phyloP scores from a whole-genome alignment of 2,797 vertebrate genomes.

The Bufotes viridis region DNA sequence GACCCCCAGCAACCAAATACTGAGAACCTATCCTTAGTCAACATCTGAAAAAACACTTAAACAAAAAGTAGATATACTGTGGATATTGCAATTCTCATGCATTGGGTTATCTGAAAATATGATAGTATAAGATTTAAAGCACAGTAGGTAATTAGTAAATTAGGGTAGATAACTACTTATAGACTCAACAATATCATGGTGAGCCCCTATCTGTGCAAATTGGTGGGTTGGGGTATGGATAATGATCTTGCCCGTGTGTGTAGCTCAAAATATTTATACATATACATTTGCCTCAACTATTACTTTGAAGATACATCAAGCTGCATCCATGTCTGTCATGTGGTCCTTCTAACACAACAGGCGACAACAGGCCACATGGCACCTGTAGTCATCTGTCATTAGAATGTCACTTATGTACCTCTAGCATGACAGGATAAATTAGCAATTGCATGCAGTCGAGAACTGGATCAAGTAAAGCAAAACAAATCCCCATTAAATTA shows the following conservation, averaged over 20 bases:
- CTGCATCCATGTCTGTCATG: neutral
- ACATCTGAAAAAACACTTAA: too few relatives aligned
- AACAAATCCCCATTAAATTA: neutral
- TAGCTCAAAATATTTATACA: neutral
- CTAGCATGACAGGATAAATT: neutral
- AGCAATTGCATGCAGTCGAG: neutral
- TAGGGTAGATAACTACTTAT: neutral
- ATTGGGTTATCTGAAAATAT: too few relatives aligned
- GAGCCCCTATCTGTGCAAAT: neutral
- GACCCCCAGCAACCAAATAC: too few relatives aligned
- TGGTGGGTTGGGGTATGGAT: neutral
- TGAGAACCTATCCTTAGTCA: too few relatives aligned
- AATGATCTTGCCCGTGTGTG: neutral
- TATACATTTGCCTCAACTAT: neutral
- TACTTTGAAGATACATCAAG: neutral
- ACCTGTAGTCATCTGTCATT: conserved; percentile 5
- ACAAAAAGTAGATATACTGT: too few relatives aligned
- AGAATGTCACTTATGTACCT: neutral
- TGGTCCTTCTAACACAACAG: neutral
- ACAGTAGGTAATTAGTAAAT: neutral
- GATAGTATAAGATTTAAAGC: neutral
- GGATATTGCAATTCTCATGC: too few relatives aligned
- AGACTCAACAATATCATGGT: neutral
- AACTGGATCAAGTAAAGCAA: too few relatives aligned
- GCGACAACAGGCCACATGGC: neutral